Evolutionary conservation across 2,888 invertebrate genomes (phyloP).

Genomic region (Pogonocherus hispidulus): DNA sequence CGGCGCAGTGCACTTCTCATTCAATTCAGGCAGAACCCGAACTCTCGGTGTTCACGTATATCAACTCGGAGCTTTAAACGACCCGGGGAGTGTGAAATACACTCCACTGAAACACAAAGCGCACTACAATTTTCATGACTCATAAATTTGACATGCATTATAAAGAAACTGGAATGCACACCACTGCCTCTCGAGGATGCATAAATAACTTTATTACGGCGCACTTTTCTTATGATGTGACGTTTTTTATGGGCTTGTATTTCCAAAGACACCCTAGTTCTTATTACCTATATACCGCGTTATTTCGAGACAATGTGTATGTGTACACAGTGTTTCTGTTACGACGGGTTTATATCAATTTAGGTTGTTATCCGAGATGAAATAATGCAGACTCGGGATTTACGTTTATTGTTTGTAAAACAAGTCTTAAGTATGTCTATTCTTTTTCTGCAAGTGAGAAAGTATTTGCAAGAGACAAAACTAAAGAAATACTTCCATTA

Average conservation of each 20-base stretch:
- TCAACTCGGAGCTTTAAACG: background rate
- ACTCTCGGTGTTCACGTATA: background rate
- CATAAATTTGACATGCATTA: conserved; percentile 28
- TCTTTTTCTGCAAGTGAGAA: too few species aligned
- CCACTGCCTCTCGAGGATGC: conserved; percentile 15
- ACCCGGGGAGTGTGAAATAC: background rate
- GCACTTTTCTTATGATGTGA: conserved; percentile 33
- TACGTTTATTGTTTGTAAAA: too few species aligned
- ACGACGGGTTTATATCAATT: background rate
- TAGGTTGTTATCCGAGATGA: background rate
- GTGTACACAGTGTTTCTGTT: background rate
- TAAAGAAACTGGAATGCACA: conserved; percentile 1
- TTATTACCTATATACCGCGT: conserved; percentile 5
- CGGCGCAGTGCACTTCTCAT: background rate
- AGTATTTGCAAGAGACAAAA: too few species aligned
- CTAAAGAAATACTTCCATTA: too few species aligned
- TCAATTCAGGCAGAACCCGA: background rate
- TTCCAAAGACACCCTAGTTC: conserved; percentile 34
- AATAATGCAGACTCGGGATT: too few species aligned
- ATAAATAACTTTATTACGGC: conserved; percentile 43
- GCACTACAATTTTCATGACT: conserved; percentile 28
- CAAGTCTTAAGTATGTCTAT: too few species aligned
- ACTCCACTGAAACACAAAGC: background rate
- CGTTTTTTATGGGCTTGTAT: conserved; percentile 41
- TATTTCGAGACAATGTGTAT: background rate